These are phyloP conservation scores for Austrolebias charrua DNA, from an alignment of 2,797 vertebrate species.

Conservation along the genomic window DNA sequence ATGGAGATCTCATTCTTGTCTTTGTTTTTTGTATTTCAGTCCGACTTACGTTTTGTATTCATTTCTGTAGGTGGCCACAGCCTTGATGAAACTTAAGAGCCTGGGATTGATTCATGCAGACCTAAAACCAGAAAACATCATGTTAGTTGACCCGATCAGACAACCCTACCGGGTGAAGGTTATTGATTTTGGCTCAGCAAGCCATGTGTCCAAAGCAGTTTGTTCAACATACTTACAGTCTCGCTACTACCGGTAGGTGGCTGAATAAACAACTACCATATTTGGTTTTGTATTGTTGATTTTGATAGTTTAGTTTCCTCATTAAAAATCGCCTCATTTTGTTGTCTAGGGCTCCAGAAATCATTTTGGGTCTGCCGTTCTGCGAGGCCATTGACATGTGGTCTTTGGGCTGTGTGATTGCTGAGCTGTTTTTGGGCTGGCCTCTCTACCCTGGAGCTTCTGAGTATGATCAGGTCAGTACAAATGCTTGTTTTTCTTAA, in stretches of 20 bases:
- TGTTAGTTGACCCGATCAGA: constrained; percentile 95
- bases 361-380: constrained; percentile 96
- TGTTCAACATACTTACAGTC: constrained; percentile 99
- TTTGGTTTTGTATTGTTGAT: background rate
- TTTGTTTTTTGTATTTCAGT: background rate
- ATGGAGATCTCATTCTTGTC: background rate
- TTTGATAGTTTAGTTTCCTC: background rate
- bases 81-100: constrained; percentile 98
- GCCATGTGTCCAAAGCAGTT: constrained; percentile 97
- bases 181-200: constrained; percentile 98
- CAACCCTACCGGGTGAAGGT: constrained; percentile 98
- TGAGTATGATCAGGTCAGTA: constrained; percentile 95
- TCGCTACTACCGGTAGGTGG: constrained; percentile 92
- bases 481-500: background rate
- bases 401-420: constrained; percentile 98
- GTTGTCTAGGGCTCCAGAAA: constrained; percentile 90
- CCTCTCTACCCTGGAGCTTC: constrained; percentile 97
- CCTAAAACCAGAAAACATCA: constrained; percentile 98
- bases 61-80: constrained; percentile 87
- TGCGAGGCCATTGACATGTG: constrained; percentile 99
- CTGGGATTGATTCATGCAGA: constrained; percentile 97
- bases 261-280: background rate
- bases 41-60: constrained; percentile 3
- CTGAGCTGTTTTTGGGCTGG: constrained; percentile 98
- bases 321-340: constrained; percentile 6